phyloP scores from a whole-genome alignment of 2,113 vertebrate species.

The Xiphorhynchus elegans region DNA sequence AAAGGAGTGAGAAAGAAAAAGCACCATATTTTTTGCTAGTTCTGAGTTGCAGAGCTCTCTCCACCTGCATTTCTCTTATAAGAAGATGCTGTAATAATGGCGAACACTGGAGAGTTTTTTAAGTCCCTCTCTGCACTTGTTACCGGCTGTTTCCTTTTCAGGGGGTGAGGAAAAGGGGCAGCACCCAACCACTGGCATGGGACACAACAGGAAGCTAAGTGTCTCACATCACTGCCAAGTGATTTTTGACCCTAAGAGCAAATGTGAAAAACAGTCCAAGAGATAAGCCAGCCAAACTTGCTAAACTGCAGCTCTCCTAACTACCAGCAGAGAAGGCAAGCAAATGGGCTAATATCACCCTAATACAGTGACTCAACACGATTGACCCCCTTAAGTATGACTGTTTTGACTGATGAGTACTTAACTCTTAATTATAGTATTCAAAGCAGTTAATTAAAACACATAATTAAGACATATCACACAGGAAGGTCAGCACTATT shows the following conservation, averaged over 20 bases:
- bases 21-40: not conserved
- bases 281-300: not conserved
- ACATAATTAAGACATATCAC: not conserved
- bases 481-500: constrained; percentile 6
- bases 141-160: not conserved
- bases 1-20: not conserved
- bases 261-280: not conserved
- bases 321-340: not conserved
- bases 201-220: not conserved
- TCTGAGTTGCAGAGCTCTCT: not conserved
- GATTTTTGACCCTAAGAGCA: not conserved
- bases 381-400: not conserved
- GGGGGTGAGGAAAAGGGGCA: not conserved
- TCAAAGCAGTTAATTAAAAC: constrained; percentile 17
- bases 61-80: not conserved
- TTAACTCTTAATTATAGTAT: constrained; percentile 1
- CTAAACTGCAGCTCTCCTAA: not conserved
- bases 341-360: not conserved
- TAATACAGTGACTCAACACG: not conserved
- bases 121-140: not conserved
- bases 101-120: not conserved
- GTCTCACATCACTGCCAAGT: not conserved
- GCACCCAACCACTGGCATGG: not conserved
- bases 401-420: not conserved
- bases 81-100: not conserved